Evolutionary conservation across 1,140 invertebrate species (phyloP).

Genomic region (Branchinecta lindahli): DNA sequence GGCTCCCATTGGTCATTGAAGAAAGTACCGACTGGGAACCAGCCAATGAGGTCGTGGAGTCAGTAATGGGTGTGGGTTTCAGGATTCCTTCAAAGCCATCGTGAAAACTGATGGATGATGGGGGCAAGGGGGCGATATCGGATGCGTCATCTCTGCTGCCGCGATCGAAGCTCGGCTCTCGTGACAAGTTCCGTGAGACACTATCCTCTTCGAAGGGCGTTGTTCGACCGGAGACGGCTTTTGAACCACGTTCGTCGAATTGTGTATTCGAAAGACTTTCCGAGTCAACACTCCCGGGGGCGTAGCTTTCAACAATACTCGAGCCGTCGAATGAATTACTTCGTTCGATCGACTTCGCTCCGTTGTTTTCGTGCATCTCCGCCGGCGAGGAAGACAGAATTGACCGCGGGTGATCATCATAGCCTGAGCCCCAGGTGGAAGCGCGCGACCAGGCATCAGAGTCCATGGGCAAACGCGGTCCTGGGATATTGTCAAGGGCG

Average conservation of each 20-base stretch:
- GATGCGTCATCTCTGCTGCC: neutral
- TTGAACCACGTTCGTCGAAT: neutral
- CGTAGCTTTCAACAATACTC: neutral
- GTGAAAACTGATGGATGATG: neutral
- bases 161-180: neutral
- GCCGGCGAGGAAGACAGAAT: neutral
- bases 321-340: conserved; percentile 1
- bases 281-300: neutral
- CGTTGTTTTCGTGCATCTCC: neutral
- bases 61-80: neutral
- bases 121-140: neutral
- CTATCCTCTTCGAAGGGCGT: neutral
- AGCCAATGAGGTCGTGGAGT: neutral
- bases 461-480: neutral
- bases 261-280: neutral
- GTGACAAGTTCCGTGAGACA: neutral
- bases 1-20: neutral
- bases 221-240: neutral
- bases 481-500: neutral
- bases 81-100: neutral
- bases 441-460: neutral
- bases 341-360: neutral
- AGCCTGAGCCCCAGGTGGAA: conserved; percentile 5
- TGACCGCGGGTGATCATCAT: neutral
- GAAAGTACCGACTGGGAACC: neutral